Evolutionary conservation across 2,888 invertebrate species (phyloP).

Genomic region (Heliconius sara): DNA sequence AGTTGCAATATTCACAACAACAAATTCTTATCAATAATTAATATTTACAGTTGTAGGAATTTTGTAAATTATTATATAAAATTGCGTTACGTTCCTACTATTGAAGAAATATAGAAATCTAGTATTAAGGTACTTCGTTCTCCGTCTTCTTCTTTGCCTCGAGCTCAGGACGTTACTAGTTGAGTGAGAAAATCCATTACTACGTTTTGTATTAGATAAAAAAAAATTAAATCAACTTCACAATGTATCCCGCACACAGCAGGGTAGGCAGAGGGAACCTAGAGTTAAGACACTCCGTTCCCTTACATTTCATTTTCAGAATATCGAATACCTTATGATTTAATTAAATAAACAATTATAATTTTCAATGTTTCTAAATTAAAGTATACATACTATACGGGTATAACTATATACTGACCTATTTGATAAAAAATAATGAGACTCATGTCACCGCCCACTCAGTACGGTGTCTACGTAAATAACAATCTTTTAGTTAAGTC

Average conservation of each 20-base stretch:
- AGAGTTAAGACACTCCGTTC: too few relatives aligned
- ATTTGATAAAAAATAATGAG: constrained; percentile 6
- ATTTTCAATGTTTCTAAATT: not conserved
- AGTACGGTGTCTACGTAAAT: not conserved
- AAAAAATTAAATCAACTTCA: too few relatives aligned
- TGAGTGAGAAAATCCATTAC: too few relatives aligned
- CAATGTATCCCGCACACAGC: too few relatives aligned
- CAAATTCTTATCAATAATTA: not conserved
- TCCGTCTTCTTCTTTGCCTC: too few relatives aligned
- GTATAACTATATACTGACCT: not conserved
- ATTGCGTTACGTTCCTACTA: not conserved
- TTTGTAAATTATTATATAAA: not conserved
- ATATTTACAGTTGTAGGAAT: not conserved
- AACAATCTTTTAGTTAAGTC: constrained; percentile 3
- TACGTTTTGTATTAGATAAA: too few relatives aligned
- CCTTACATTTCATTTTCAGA: not conserved
- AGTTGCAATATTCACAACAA: not conserved
- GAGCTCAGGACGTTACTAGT: too few relatives aligned
- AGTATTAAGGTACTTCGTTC: not conserved
- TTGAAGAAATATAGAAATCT: not conserved
- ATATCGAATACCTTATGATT: not conserved
- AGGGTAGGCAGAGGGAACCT: too few relatives aligned
- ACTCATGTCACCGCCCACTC: constrained; percentile 18
- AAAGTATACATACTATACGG: not conserved
- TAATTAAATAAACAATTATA: not conserved